Conservation (phyloP, 1,140 invertebrate genomes). For the Ephestia elutella region DNA sequence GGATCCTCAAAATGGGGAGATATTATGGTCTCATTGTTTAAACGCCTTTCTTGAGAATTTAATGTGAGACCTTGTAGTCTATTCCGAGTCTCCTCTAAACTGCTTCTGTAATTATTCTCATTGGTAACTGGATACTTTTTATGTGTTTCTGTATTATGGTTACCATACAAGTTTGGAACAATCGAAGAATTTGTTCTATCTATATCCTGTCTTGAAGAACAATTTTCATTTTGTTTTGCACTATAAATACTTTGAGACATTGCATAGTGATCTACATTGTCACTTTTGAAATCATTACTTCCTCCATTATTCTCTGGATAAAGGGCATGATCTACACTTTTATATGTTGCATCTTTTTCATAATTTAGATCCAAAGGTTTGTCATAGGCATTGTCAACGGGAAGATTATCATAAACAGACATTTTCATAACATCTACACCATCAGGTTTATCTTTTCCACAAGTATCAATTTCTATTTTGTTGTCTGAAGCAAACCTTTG, state of each 20-base stretch:
- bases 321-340: slow-evolving; percentile 68
- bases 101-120: slow-evolving; percentile 44
- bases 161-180: slow-evolving; percentile 41
- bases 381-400: slow-evolving; percentile 67
- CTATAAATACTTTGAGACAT: slow-evolving; percentile 45
- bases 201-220: slow-evolving; percentile 46
- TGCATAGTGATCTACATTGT: slow-evolving; percentile 39
- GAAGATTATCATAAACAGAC: slow-evolving; percentile 62
- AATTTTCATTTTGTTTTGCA: slow-evolving; percentile 54
- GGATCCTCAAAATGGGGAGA: slow-evolving; percentile 51
- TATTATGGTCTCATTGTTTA: slow-evolving; percentile 49
- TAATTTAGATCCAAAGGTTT: slow-evolving; percentile 62
- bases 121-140: slow-evolving; percentile 43
- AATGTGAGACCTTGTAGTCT: slow-evolving; percentile 56
- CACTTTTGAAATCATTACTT: slow-evolving; percentile 38
- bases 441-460: slow-evolving; percentile 36
- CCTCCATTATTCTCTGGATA: slow-evolving; percentile 61
- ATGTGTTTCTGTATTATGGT: slow-evolving; percentile 31
- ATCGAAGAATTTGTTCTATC: slow-evolving; percentile 35
- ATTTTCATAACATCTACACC: slow-evolving; percentile 50
- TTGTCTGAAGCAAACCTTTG: slow-evolving; percentile 73
- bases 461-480: slow-evolving; percentile 40
- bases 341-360: slow-evolving; percentile 68
- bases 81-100: slow-evolving; percentile 46
- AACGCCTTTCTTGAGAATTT: slow-evolving; percentile 54